phyloP scores from a whole-genome alignment of 2,888 invertebrate species.

The Athrips mouffetella region DNA sequence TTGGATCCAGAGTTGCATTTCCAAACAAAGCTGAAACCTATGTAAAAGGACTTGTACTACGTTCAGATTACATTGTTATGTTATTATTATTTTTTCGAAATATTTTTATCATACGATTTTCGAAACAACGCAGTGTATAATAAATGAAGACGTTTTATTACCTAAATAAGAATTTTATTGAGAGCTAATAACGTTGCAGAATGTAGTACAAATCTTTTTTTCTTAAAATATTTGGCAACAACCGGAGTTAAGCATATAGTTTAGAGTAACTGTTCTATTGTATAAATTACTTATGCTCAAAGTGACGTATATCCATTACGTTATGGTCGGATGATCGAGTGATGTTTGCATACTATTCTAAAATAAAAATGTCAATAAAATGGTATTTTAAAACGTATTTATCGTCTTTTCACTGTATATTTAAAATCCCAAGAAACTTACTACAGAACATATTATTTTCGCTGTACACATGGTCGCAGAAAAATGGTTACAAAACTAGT shows the following conservation, averaged over 20 bases:
- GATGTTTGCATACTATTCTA: conserved; percentile 74
- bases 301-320: conserved; percentile 56
- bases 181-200: neutral
- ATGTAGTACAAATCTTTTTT: conserved; percentile 26
- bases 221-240: neutral
- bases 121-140: too few relatives aligned
- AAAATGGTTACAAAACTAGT: too few relatives aligned
- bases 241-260: conserved; percentile 29
- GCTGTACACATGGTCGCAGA: too few relatives aligned
- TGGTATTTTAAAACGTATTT: conserved; percentile 69
- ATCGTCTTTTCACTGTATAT: conserved; percentile 32
- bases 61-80: neutral
- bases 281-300: conserved; percentile 65
- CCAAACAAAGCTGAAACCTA: conserved; percentile 38
- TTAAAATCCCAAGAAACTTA: too few relatives aligned
- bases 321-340: conserved; percentile 62
- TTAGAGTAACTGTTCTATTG: conserved; percentile 34
- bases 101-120: too few relatives aligned
- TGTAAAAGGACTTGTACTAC: conserved; percentile 24
- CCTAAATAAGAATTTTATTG: neutral
- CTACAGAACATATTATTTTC: too few relatives aligned
- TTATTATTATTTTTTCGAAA: too few relatives aligned
- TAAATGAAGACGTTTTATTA: too few relatives aligned
- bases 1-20: conserved; percentile 73
- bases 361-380: conserved; percentile 76